A percentile compares a stretch with the other conserved stretches of the same genome.
Conservation (phyloP, 2,797 vertebrate species). For the Pachyuromys duprasi region DNA sequence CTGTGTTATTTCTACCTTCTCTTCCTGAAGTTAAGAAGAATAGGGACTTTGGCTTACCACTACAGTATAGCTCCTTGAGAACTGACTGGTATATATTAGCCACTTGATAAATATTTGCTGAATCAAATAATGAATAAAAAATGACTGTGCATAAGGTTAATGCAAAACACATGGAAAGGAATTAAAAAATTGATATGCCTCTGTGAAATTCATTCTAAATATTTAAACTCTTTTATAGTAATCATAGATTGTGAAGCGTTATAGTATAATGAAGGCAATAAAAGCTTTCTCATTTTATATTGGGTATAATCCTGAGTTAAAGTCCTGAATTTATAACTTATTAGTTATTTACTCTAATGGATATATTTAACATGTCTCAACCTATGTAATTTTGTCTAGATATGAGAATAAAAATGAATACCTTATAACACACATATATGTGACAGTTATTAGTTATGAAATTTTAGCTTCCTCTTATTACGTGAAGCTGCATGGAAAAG, state of each 20-base stretch:
- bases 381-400: constrained; percentile 27
- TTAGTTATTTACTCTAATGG: constrained; percentile 44
- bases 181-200: constrained; percentile 61
- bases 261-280: constrained; percentile 37
- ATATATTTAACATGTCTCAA: constrained; percentile 33
- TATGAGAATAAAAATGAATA: constrained; percentile 50
- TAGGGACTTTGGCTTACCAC: not conserved
- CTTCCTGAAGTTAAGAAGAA: not conserved
- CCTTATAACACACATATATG: not conserved
- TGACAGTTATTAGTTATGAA: not conserved
- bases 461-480: constrained; percentile 18
- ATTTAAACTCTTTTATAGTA: constrained; percentile 40
- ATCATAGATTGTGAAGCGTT: constrained; percentile 25
- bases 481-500: constrained; percentile 27
- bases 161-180: constrained; percentile 56
- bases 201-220: constrained; percentile 58
- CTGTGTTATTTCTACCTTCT: not conserved
- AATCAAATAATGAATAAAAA: constrained; percentile 63
- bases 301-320: constrained; percentile 53
- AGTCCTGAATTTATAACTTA: constrained; percentile 28
- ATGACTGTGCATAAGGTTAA: constrained; percentile 58
- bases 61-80: constrained; percentile 24
- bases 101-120: constrained; percentile 51
- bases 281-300: constrained; percentile 58
- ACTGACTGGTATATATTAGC: not conserved